phyloP scores from a whole-genome alignment of 2,113 vertebrate species.

The Melanocharis versteri region DNA sequence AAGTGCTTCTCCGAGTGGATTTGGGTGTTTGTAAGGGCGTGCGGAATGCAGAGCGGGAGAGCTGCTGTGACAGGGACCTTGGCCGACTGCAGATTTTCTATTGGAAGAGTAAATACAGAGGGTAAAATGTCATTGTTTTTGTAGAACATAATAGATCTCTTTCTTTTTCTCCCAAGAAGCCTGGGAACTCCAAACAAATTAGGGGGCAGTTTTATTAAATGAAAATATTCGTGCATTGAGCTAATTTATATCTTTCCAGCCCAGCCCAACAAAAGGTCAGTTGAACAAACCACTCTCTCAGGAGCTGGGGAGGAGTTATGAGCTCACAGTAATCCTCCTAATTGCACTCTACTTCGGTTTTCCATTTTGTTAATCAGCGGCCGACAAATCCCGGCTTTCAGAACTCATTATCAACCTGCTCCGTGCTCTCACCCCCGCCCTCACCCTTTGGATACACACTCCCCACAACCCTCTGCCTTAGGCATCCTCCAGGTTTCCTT shows the following conservation, averaged over 20 bases:
- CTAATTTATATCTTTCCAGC: slow-evolving; percentile 10
- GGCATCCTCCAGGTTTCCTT: background rate
- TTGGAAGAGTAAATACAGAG: slow-evolving; percentile 43
- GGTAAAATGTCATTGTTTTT: slow-evolving; percentile 49
- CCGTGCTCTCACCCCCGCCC: background rate
- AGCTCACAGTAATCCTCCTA: slow-evolving; percentile 25
- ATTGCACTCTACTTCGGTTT: background rate
- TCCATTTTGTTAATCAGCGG: background rate
- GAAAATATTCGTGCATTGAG: slow-evolving; percentile 24
- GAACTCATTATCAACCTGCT: slow-evolving; percentile 1
- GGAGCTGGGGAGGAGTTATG: background rate
- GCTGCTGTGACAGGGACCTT: background rate
- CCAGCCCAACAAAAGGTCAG: background rate
- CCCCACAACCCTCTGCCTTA: background rate
- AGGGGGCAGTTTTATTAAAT: slow-evolving; percentile 39
- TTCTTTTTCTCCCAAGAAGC: slow-evolving; percentile 7
- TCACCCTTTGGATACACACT: background rate
- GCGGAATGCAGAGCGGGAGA: background rate
- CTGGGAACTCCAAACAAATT: slow-evolving; percentile 42
- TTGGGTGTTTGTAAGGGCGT: background rate
- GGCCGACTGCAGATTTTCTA: background rate
- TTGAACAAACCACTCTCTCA: slow-evolving; percentile 13
- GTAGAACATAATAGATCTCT: slow-evolving; percentile 29
- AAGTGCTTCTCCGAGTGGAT: background rate
- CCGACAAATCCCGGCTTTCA: slow-evolving; percentile 9